Evolutionary conservation across 2,113 vertebrate species (phyloP).

Genomic region (Probosciger aterrimus): DNA sequence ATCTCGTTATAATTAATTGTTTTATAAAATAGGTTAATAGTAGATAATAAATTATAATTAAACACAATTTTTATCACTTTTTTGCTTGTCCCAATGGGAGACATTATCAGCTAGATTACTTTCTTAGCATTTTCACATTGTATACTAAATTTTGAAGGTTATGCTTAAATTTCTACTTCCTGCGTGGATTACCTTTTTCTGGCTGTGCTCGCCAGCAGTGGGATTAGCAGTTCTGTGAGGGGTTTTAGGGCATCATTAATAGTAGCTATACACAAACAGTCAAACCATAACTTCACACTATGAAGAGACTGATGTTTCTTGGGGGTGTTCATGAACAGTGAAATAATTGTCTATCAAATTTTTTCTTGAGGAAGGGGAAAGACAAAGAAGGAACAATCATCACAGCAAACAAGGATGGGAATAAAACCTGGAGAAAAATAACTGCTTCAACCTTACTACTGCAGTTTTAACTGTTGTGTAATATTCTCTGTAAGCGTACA

Average conservation of each 20-base stretch:
- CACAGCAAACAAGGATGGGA: background rate
- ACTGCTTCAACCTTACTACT: background rate
- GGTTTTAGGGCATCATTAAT: background rate
- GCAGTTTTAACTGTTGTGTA: background rate
- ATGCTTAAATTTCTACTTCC: background rate
- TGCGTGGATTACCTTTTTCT: background rate
- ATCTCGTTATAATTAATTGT: background rate
- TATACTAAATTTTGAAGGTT: background rate
- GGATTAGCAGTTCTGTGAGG: background rate
- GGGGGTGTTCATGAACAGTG: background rate
- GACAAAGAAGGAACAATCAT: background rate
- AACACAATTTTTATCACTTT: background rate
- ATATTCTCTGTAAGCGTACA: background rate
- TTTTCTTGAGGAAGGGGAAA: background rate
- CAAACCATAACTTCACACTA: rapidly evolving
- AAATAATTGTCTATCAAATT: background rate
- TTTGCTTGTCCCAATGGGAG: background rate
- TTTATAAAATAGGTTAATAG: background rate
- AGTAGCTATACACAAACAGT: background rate
- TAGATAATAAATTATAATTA: background rate
- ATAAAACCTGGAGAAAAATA: background rate
- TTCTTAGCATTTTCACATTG: background rate
- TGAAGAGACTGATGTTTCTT: background rate
- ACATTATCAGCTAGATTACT: background rate
- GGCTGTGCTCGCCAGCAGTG: background rate